Evolutionary conservation across 1,140 invertebrate genomes (phyloP).

Genomic region (Ladona fulva): DNA sequence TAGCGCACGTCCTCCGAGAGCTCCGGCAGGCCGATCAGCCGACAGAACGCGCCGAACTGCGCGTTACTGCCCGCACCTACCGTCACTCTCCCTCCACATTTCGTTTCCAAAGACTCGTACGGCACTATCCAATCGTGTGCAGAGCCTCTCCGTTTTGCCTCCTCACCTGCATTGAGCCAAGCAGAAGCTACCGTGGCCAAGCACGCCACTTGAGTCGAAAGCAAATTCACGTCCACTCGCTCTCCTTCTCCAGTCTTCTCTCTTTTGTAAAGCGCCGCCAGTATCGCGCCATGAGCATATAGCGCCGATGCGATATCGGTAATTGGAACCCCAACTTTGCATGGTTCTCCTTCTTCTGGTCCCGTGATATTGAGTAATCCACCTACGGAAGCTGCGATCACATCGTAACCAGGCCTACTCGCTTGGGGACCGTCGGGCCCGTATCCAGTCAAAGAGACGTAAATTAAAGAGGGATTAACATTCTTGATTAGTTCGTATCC

Average conservation of each 20-base stretch:
- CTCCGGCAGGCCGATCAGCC: constrained; percentile 49
- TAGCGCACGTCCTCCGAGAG: constrained; percentile 56
- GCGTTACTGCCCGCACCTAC: constrained; percentile 72
- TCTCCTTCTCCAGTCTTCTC: constrained; percentile 72
- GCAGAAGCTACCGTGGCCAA: constrained; percentile 85
- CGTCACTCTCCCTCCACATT: constrained; percentile 67
- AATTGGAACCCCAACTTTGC: constrained; percentile 86
- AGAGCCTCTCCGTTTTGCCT: constrained; percentile 74
- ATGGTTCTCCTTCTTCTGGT: constrained; percentile 68
- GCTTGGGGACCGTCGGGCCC: constrained; percentile 79
- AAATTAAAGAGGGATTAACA: constrained; percentile 73
- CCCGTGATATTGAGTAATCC: constrained; percentile 88
- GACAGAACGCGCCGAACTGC: constrained; percentile 65
- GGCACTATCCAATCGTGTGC: constrained; percentile 92
- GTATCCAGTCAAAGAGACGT: constrained; percentile 91
- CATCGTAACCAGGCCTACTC: constrained; percentile 84
- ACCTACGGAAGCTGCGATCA: constrained; percentile 86
- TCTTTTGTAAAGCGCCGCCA: constrained; percentile 78
- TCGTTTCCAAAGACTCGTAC: constrained; percentile 78
- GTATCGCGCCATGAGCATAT: constrained; percentile 90
- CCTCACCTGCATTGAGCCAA: constrained; percentile 77
- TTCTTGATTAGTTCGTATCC: constrained; percentile 66
- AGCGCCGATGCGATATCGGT: constrained; percentile 89
- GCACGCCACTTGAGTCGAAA: constrained; percentile 82
- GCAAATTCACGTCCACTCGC: constrained; percentile 87